Evolutionary conservation across 2,888 invertebrate genomes (phyloP), one percentile per base, ranked within the genome.

Genomic region (Phengaris alcon): DNA sequence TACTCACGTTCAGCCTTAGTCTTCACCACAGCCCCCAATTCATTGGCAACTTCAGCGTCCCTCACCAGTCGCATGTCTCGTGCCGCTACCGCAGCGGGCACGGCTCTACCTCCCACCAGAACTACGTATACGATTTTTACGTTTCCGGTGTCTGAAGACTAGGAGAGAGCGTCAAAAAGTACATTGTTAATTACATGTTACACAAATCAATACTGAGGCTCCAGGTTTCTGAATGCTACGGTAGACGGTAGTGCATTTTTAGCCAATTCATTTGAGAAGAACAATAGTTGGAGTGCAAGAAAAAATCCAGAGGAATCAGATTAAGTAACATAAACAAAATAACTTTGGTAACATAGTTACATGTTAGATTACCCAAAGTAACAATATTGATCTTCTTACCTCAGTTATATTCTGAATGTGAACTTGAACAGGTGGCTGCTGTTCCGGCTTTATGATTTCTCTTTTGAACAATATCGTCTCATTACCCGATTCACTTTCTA

Each of bases 1-100:
- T 52, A 94, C 95, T 95, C 94, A 97, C 97, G 97, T 94, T 97
- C 97, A 77, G 97, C 97, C 90, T 97, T 97, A 80, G 97, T 96
- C 74, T 96, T 95, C 73, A 97, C 95, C 0, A 96, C 95, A 77
- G 96, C 96, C 6, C 97, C 97, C 74, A 97, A 90, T 79, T 96
- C 96, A 46, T 94, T 91, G 0, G 95, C 95, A 0, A 97, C 97
- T 87, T 97, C 97, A 55, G 95, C 95, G 75, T 97, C 96, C 6
- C 96, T 95, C 5, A 97, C 95, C n/a, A 97, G 91, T 76, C 95
- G 94, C 97, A 97, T 97, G 82, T 97, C 97, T 77, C 95, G 95
- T 2, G 97, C 96, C 0, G 97, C 97, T 3, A 96, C 96, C 3
- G 95, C 95, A 0, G 97, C 97, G 22, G 96, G 95, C 0, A 97